Conservation (phyloP, 1,140 invertebrate species). For the Drosophila mauritiana region DNA sequence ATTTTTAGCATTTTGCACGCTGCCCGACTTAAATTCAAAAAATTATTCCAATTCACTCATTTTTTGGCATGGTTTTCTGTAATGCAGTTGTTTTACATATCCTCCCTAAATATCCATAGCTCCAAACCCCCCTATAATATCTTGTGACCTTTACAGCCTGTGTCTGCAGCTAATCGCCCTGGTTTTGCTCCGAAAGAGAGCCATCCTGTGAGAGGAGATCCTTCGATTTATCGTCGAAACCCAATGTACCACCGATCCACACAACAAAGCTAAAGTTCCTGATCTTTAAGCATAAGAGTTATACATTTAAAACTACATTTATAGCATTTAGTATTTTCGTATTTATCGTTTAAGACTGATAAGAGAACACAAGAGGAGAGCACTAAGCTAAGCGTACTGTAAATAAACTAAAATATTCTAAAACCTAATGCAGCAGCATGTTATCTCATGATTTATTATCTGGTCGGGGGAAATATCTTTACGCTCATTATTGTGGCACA, state of each 20-base stretch:
- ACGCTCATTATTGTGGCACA: too few relatives aligned
- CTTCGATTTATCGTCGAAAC: not conserved
- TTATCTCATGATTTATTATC: conserved; percentile 5
- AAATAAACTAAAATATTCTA: conserved; percentile 70
- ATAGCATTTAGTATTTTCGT: conserved; percentile 11
- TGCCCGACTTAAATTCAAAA: conserved; percentile 21
- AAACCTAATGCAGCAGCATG: conserved; percentile 9
- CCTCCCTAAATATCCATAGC: conserved; percentile 12
- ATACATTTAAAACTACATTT: conserved; percentile 6
- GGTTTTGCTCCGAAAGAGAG: conserved; percentile 29
- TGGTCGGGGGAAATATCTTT: conserved; percentile 1
- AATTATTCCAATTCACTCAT: conserved; percentile 15
- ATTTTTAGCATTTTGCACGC: conserved; percentile 57
- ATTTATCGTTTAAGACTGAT: conserved; percentile 75
- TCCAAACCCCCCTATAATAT: conserved; percentile 34
- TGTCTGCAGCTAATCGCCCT: conserved; percentile 43
- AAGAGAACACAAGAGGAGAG: conserved; percentile 7
- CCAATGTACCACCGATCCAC: conserved; percentile 38
- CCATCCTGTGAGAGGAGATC: conserved; percentile 31
- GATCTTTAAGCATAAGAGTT: conserved; percentile 59
- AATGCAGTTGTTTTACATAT: conserved; percentile 45
- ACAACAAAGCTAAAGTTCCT: conserved; percentile 71
- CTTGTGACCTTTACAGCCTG: conserved; percentile 63
- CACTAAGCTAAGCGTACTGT: conserved; percentile 15
- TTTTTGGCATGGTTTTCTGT: conserved; percentile 63